A percentile compares a stretch with the other conserved stretches of the same genome.
These are phyloP conservation scores for Odontocerum albicorne DNA, from an alignment of 2,888 invertebrate genomes.

Conservation along the genomic window DNA sequence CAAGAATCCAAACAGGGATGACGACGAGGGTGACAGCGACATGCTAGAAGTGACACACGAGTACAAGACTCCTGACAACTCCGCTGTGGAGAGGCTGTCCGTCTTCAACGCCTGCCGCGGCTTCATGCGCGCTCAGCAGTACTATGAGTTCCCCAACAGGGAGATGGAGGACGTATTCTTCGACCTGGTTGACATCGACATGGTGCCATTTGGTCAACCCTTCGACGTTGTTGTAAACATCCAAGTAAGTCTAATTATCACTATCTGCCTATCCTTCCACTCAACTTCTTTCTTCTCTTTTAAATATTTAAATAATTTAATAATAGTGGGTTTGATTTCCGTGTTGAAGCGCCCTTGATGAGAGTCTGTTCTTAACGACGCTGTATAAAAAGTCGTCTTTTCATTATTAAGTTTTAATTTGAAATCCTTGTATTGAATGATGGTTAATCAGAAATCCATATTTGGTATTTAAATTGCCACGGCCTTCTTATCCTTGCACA, in stretches of 20 bases:
- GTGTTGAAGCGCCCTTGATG: too few relatives aligned
- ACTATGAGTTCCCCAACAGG: slow-evolving; percentile 61
- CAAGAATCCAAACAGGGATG: slow-evolving; percentile 62
- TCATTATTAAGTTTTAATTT: too few relatives aligned
- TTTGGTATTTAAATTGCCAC: too few relatives aligned
- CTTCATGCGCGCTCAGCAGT: slow-evolving; percentile 61
- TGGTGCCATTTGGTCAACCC: slow-evolving; percentile 65
- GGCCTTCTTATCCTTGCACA: too few relatives aligned
- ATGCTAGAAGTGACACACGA: slow-evolving; percentile 65
- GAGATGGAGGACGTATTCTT: slow-evolving; percentile 65
- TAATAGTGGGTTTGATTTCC: too few relatives aligned
- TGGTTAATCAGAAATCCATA: too few relatives aligned
- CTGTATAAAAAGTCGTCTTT: too few relatives aligned
- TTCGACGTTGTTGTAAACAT: slow-evolving; percentile 68
- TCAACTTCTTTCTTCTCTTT: neutral
- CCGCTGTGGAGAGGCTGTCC: slow-evolving; percentile 65
- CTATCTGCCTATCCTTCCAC: too few relatives aligned
- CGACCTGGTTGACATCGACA: slow-evolving; percentile 67
- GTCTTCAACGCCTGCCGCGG: slow-evolving; percentile 69
- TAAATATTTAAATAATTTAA: too few relatives aligned
- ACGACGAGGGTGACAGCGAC: slow-evolving; percentile 65
- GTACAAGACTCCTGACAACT: slow-evolving; percentile 66
- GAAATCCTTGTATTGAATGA: too few relatives aligned
- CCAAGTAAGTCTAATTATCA: slow-evolving; percentile 57
- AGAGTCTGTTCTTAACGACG: too few relatives aligned